phyloP scores from a whole-genome alignment of 2,888 invertebrate genomes.

The Erebia epiphron region DNA sequence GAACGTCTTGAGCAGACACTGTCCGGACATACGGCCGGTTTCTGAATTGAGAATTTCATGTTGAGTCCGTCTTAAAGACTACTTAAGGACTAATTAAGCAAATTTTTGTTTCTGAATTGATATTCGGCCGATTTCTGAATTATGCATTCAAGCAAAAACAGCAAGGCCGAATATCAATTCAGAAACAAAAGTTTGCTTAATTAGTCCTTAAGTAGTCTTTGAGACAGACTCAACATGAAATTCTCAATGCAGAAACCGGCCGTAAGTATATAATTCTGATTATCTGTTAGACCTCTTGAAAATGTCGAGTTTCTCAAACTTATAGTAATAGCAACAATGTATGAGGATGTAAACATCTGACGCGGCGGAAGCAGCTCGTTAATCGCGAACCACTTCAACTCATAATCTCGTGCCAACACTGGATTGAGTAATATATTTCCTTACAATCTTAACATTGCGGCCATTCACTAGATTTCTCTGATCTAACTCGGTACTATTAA shows the following conservation, averaged over 20 bases:
- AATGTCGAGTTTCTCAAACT: constrained; percentile 15
- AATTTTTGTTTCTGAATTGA: no score
- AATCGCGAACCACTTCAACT: constrained; percentile 81
- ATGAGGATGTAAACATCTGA: constrained; percentile 62
- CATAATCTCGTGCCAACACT: constrained; percentile 78
- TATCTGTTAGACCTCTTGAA: constrained; percentile 6
- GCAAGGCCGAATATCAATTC: no score
- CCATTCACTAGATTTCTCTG: constrained; percentile 27
- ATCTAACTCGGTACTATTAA: constrained; percentile 24
- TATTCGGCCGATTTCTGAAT: no score
- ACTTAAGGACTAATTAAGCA: no score
- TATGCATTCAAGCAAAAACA: no score
- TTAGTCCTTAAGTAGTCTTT: no score
- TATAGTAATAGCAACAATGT: constrained; percentile 18
- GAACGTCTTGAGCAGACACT: background rate
- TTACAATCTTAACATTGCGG: constrained; percentile 55
- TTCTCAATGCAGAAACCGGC: no score
- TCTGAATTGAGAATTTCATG: no score
- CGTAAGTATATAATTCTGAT: background rate
- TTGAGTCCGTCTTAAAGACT: no score
- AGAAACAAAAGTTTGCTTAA: no score
- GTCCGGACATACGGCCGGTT: no score
- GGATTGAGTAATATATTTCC: constrained; percentile 77
- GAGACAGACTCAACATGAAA: no score
- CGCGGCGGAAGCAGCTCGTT: constrained; percentile 76